A percentile compares a stretch with the other conserved stretches of the same genome.
Evolutionary conservation across 2,888 invertebrate species (phyloP).

Genomic region (Dastarcus helophoroides): DNA sequence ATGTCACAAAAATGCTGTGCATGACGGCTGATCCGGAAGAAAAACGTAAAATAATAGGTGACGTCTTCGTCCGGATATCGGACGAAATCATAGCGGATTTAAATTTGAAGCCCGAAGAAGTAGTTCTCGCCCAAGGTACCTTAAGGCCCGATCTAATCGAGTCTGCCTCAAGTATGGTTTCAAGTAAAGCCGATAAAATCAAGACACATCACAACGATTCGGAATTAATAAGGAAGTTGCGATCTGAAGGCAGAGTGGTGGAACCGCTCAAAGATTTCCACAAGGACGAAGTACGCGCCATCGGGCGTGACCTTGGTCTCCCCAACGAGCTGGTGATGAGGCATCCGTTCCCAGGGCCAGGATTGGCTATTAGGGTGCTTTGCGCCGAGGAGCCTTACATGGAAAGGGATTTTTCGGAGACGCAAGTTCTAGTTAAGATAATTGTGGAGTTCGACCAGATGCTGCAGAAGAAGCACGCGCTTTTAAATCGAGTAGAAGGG

Average conservation of each 20-base stretch:
- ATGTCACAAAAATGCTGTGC: constrained; percentile 73
- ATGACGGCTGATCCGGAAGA: constrained; percentile 88
- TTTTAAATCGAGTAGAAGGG: constrained; percentile 75
- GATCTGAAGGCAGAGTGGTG: constrained; percentile 75
- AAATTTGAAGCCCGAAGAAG: constrained; percentile 84
- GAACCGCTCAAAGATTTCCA: constrained; percentile 99
- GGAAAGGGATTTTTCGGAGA: constrained; percentile 92
- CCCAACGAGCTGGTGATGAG: constrained; percentile 78
- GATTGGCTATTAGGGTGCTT: constrained; percentile 89
- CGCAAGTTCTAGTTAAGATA: constrained; percentile 88
- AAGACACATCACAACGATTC: constrained; percentile 99
- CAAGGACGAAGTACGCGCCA: constrained; percentile 88
- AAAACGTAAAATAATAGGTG: constrained; percentile 97
- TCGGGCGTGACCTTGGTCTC: constrained; percentile 85
- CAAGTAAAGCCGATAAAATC: constrained; percentile 84
- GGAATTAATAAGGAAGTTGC: constrained; percentile 68
- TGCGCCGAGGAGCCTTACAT: constrained; percentile 93
- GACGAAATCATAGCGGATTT: constrained; percentile 81
- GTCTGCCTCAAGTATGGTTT: constrained; percentile 77
- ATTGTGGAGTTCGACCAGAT: constrained; percentile 88
- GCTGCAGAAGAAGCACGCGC: constrained; percentile 84
- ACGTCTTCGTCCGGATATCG: constrained; percentile 92
- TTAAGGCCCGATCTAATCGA: constrained; percentile 96
- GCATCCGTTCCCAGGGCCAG: constrained; percentile 98
- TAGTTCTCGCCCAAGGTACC: constrained; percentile 85